Evolutionary conservation across 1,140 invertebrate species (phyloP).

Genomic region (Drosophila triauraria): DNA sequence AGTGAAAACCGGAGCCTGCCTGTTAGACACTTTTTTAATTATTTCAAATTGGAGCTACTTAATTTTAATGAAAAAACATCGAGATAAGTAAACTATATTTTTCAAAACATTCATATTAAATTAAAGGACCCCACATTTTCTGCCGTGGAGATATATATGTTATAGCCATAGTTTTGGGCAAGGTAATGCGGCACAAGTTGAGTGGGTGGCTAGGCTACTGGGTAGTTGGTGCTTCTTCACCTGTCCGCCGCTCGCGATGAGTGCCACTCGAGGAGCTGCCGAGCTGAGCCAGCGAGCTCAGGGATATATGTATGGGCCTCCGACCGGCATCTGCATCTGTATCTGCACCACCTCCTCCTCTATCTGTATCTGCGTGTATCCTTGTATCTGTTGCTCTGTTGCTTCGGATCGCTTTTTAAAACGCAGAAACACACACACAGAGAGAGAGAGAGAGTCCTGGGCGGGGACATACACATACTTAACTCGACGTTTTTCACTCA

Average conservation of each 20-base stretch:
- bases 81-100: too few species aligned
- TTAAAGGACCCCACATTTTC: too few species aligned
- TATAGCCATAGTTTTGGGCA: conserved; percentile 65
- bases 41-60: background rate
- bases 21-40: background rate
- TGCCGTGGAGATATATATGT: background rate
- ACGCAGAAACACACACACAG: conserved; percentile 1
- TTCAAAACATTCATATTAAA: too few species aligned
- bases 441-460: background rate
- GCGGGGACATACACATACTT: conserved; percentile 70
- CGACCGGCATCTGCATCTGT: conserved; percentile 8
- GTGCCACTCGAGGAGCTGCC: conserved; percentile 75
- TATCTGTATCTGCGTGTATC: conserved; percentile 6
- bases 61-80: too few species aligned
- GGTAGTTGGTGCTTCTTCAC: conserved; percentile 5
- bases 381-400: conserved; percentile 45
- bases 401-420: conserved; percentile 61
- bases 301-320: conserved; percentile 28
- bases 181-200: conserved; percentile 47
- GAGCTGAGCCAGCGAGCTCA: conserved; percentile 44
- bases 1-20: too few species aligned
- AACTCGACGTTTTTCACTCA: conserved; percentile 83
- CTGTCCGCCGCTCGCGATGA: conserved; percentile 63
- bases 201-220: conserved; percentile 15
- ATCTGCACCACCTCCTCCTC: background rate